Evolutionary conservation across 2,797 vertebrate species (phyloP).

Genomic region (Todus mexicanus): DNA sequence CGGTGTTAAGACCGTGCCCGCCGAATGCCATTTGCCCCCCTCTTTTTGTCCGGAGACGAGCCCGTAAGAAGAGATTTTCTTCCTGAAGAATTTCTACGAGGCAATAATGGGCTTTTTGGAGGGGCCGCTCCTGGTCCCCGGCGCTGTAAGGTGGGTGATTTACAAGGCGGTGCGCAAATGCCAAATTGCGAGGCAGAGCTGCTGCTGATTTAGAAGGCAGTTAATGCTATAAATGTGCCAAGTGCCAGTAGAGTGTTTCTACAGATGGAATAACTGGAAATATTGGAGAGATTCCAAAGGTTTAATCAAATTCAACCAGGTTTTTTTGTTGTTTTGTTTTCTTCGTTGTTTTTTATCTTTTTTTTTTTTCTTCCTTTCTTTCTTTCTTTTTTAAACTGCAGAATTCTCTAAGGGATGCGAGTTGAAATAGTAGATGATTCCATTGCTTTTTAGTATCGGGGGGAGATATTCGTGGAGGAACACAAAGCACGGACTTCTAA

Average conservation of each 20-base stretch:
- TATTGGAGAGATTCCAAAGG: conserved; percentile 69
- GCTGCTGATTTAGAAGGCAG: conserved; percentile 72
- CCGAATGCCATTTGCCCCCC: neutral
- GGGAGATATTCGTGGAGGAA: neutral
- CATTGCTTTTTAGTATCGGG: conserved; percentile 29
- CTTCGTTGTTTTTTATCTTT: neutral
- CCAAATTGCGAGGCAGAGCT: conserved; percentile 71
- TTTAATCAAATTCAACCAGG: conserved; percentile 72
- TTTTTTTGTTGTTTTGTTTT: neutral
- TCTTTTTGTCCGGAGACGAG: neutral
- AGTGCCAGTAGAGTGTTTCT: conserved; percentile 71
- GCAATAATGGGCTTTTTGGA: conserved; percentile 38
- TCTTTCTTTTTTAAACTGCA: neutral
- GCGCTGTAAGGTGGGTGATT: conserved; percentile 61
- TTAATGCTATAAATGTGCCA: conserved; percentile 69
- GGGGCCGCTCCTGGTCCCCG: neutral
- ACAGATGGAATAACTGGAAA: conserved; percentile 75
- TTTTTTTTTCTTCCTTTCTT: too few relatives aligned
- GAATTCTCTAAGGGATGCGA: conserved; percentile 32
- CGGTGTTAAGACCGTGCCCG: neutral
- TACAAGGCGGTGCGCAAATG: conserved; percentile 66
- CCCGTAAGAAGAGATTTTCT: neutral
- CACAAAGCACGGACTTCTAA: neutral
- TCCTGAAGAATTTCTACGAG: neutral
- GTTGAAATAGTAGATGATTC: conserved; percentile 63